Evolutionary conservation across 2,113 vertebrate species (phyloP).

Genomic region (Mastomys natalensis): DNA sequence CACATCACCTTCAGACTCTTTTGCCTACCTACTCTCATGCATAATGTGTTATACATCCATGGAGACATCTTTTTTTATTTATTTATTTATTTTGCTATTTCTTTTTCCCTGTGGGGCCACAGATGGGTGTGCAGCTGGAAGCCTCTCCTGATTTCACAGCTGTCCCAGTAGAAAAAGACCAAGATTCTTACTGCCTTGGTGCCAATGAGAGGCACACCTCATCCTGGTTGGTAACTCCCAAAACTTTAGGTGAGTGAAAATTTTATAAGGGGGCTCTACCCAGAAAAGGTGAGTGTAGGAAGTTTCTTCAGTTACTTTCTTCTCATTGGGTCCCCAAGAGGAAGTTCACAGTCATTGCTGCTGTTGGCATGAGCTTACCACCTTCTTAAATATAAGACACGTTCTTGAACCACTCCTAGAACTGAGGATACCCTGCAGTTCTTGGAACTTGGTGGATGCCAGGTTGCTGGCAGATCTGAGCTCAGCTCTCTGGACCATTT

Average conservation of each 20-base stretch:
- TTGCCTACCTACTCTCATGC: neutral
- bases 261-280: too few relatives aligned
- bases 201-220: neutral
- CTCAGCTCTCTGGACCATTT: neutral
- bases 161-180: neutral
- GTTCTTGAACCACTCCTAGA: neutral
- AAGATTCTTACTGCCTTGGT: neutral
- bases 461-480: neutral
- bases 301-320: neutral
- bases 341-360: neutral
- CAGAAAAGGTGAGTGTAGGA: neutral
- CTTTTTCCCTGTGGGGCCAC: neutral
- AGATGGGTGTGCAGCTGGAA: neutral
- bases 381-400: neutral
- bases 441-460: neutral
- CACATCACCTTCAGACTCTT: neutral
- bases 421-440: neutral
- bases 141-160: neutral
- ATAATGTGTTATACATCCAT: rapidly evolving
- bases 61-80: neutral
- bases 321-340: neutral
- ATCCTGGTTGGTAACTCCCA: constrained; percentile 9
- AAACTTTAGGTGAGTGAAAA: neutral
- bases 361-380: neutral
- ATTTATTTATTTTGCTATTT: too few relatives aligned